Evolutionary conservation across 2,888 invertebrate genomes (phyloP).

Genomic region (Sussaba pulchella): DNA sequence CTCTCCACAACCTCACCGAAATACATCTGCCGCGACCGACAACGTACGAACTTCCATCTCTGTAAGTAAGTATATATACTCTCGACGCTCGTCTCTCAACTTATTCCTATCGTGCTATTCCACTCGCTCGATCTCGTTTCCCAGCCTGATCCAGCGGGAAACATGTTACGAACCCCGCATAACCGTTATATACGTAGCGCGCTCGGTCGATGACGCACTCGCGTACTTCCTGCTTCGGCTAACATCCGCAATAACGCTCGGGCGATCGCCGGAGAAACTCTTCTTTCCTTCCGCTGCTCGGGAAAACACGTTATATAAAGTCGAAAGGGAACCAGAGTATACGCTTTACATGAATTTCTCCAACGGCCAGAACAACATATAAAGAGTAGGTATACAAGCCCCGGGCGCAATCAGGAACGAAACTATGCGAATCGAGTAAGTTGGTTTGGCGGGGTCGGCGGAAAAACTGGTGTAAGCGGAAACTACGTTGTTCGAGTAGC

Average conservation of each 20-base stretch:
- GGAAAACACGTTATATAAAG: constrained; percentile 60
- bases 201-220: constrained; percentile 44
- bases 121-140: constrained; percentile 25
- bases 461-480: constrained; percentile 28
- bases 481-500: constrained; percentile 25
- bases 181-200: constrained; percentile 15
- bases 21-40: constrained; percentile 35
- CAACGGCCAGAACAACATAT: constrained; percentile 49
- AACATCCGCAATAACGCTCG: constrained; percentile 63
- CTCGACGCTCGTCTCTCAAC: constrained; percentile 20
- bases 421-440: constrained; percentile 59
- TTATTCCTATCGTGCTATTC: constrained; percentile 38
- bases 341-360: constrained; percentile 56
- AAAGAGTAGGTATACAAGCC: constrained; percentile 40
- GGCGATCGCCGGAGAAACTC: constrained; percentile 59
- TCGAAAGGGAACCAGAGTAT: constrained; percentile 50
- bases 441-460: constrained; percentile 23
- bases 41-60: constrained; percentile 24
- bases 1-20: constrained; percentile 22
- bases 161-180: neutral
- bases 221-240: constrained; percentile 36
- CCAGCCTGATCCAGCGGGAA: constrained; percentile 3
- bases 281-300: constrained; percentile 42
- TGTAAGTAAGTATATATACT: constrained; percentile 18
- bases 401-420: constrained; percentile 41